These are phyloP conservation scores for Synanceia verrucosa DNA, from an alignment of 2,797 vertebrate genomes.

Conservation along the genomic window DNA sequence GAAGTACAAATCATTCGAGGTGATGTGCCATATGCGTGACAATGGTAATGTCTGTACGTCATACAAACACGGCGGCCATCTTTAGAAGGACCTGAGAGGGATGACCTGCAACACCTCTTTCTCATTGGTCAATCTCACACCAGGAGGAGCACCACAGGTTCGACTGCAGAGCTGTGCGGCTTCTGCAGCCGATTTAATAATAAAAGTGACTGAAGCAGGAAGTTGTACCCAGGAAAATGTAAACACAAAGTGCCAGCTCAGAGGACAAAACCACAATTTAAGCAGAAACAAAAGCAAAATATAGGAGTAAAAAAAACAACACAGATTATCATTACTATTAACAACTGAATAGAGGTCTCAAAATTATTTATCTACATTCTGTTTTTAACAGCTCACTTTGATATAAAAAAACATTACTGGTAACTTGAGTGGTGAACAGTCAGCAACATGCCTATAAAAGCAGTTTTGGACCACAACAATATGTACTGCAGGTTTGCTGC, in stretches of 20 bases:
- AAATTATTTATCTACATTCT: constrained; percentile 62
- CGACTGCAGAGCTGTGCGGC: constrained; percentile 29
- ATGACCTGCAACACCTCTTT: constrained; percentile 84
- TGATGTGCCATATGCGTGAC: constrained; percentile 7
- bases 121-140: constrained; percentile 53
- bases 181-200: constrained; percentile 42
- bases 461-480: constrained; percentile 29
- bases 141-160: constrained; percentile 59
- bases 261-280: constrained; percentile 40
- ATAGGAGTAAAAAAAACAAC: constrained; percentile 14
- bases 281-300: constrained; percentile 8
- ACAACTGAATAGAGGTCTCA: constrained; percentile 39
- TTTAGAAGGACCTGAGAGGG: constrained; percentile 75
- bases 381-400: constrained; percentile 28
- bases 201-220: constrained; percentile 22
- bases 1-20: constrained; percentile 14
- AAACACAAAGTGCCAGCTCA: constrained; percentile 64
- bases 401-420: constrained; percentile 30
- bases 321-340: constrained; percentile 27
- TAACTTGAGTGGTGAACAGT: constrained; percentile 8
- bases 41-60: constrained; percentile 32
- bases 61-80: constrained; percentile 45
- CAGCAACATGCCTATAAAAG: constrained; percentile 33
- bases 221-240: constrained; percentile 32
- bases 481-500: background rate